Conservation (phyloP, 2,888 invertebrate genomes). For the Perdita meconis region DNA sequence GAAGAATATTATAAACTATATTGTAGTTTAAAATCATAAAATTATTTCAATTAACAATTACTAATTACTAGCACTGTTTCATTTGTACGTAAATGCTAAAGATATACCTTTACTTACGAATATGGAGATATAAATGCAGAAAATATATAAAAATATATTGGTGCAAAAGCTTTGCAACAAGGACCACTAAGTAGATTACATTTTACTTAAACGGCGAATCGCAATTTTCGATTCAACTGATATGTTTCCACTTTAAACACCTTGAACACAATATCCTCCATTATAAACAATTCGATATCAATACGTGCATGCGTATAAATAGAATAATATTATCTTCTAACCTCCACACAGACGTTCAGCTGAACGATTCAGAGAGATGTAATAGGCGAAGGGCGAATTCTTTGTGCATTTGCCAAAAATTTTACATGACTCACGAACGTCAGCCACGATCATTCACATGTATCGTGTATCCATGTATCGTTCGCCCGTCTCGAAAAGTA, state of each 20-base stretch:
- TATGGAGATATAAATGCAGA: slow-evolving; percentile 27
- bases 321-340: slow-evolving; percentile 49
- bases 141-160: slow-evolving; percentile 23
- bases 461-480: not conserved
- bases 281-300: slow-evolving; percentile 45
- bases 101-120: slow-evolving; percentile 21
- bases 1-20: not conserved
- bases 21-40: not conserved
- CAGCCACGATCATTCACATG: slow-evolving; percentile 21
- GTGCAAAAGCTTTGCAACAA: slow-evolving; percentile 14
- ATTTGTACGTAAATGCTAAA: too few relatives aligned
- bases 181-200: slow-evolving; percentile 5
- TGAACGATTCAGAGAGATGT: slow-evolving; percentile 30
- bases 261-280: slow-evolving; percentile 36
- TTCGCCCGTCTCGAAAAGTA: not conserved
- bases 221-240: slow-evolving; percentile 13
- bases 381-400: slow-evolving; percentile 49
- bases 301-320: slow-evolving; percentile 41
- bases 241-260: slow-evolving; percentile 39
- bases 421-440: slow-evolving; percentile 28
- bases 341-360: slow-evolving; percentile 39
- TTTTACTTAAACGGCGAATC: slow-evolving; percentile 13
- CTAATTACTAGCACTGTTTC: not conserved
- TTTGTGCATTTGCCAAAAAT: slow-evolving; percentile 55
- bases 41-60: not conserved